These are phyloP conservation scores for Ibycter americanus DNA, from an alignment of 2,797 vertebrate genomes.

Conservation along the genomic window DNA sequence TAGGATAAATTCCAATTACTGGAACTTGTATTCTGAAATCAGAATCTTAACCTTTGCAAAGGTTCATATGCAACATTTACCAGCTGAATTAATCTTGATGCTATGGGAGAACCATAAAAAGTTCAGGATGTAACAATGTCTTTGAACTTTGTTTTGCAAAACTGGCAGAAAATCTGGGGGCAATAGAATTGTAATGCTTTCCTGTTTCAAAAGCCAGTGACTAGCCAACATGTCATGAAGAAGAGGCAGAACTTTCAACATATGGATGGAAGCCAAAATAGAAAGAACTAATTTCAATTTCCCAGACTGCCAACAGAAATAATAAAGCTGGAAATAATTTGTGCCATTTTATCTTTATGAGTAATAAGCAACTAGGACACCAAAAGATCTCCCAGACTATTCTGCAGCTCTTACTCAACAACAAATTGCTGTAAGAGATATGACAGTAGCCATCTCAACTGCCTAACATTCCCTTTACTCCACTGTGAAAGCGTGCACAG, in stretches of 20 bases:
- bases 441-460: not conserved
- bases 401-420: not conserved
- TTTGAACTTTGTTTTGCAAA: not conserved
- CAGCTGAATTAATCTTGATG: not conserved
- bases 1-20: not conserved
- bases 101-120: not conserved
- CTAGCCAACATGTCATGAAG: not conserved
- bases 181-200: not conserved
- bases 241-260: not conserved
- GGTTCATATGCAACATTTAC: not conserved
- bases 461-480: accelerated
- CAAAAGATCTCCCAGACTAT: not conserved
- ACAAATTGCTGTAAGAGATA: not conserved
- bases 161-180: not conserved
- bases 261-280: not conserved
- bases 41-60: conserved; percentile 29
- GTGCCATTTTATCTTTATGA: not conserved
- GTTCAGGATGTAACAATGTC: not conserved
- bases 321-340: not conserved
- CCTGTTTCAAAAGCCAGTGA: not conserved
- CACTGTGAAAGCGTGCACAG: accelerated
- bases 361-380: not conserved
- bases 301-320: not conserved
- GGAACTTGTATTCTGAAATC: conserved; percentile 5
- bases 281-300: not conserved